Conservation (phyloP, 2,113 vertebrate genomes). For the Neolamprologus sp. region DNA sequence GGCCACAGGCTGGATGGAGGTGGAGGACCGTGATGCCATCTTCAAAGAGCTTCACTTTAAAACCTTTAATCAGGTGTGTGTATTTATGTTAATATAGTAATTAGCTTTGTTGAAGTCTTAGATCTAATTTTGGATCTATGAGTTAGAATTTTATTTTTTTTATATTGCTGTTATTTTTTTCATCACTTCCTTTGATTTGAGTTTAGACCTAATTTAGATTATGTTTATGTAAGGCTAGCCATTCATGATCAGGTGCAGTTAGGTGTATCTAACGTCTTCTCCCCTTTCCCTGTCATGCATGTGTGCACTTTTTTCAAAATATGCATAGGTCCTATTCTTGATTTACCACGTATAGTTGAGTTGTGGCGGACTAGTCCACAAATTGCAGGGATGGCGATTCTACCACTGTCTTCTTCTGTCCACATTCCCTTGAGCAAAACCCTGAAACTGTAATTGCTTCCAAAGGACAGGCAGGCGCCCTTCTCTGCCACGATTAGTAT, state of each 20-base stretch:
- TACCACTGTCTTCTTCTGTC: not conserved
- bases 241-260: not conserved
- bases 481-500: not conserved
- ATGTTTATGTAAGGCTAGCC: not conserved
- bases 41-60: slow-evolving; percentile 95
- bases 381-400: not conserved
- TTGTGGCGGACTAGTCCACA: not conserved
- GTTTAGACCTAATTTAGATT: not conserved
- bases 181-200: not conserved
- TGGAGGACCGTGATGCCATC: slow-evolving; percentile 84
- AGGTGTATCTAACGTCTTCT: not conserved
- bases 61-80: slow-evolving; percentile 84
- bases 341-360: not conserved
- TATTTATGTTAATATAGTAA: not conserved
- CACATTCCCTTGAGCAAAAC: not conserved
- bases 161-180: not conserved
- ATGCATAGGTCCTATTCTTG: not conserved
- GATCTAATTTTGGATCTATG: not conserved
- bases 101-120: not conserved
- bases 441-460: not conserved
- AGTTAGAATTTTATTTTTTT: not conserved
- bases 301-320: not conserved
- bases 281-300: not conserved
- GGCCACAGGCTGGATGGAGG: slow-evolving; percentile 82
- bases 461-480: not conserved